Percentiles rank a stretch among this genome's conserved stretches.
Evolutionary conservation across 2,888 invertebrate species (phyloP).

Genomic region (Monoplex corrugatus): DNA sequence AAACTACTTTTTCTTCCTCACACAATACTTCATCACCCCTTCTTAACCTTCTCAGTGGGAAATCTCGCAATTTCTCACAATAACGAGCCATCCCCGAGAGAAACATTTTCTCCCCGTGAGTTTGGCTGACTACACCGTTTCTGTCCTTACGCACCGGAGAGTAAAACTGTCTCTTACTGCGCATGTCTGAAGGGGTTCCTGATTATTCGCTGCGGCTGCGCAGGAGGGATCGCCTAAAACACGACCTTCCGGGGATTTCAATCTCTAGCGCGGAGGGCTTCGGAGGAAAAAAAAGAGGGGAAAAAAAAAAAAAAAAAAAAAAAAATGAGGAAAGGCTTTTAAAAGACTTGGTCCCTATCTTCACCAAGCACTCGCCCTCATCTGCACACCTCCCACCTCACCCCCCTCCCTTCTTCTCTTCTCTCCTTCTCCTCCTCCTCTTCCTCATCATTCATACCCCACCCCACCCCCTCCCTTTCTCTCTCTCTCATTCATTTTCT

Average conservation of each 20-base stretch:
- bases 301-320: neutral
- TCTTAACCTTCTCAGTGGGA: constrained; percentile 12
- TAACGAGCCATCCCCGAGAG: constrained; percentile 20
- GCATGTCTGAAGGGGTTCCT: constrained; percentile 35
- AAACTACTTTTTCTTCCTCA: neutral
- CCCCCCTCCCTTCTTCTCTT: neutral
- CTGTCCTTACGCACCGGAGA: neutral
- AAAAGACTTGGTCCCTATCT: constrained; percentile 25
- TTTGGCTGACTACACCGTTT: constrained; percentile 12
- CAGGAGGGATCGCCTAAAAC: constrained; percentile 18
- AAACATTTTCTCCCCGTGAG: constrained; percentile 19
- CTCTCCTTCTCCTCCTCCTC: neutral
- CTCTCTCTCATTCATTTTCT: no score
- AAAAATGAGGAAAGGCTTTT: neutral
- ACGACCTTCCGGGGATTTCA: neutral
- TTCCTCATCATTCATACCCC: neutral
- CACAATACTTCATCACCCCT: constrained; percentile 18
- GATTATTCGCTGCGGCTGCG: constrained; percentile 32
- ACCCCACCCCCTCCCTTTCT: neutral
- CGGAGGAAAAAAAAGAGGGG: neutral
- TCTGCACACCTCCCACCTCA: neutral
- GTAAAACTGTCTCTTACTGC: constrained; percentile 15
- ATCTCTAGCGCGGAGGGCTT: neutral
- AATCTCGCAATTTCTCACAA: constrained; percentile 29
- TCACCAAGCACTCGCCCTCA: neutral